These are phyloP conservation scores for Myotis lucifugus DNA, from an alignment of 2,113 vertebrate genomes.

Conservation along the genomic window DNA sequence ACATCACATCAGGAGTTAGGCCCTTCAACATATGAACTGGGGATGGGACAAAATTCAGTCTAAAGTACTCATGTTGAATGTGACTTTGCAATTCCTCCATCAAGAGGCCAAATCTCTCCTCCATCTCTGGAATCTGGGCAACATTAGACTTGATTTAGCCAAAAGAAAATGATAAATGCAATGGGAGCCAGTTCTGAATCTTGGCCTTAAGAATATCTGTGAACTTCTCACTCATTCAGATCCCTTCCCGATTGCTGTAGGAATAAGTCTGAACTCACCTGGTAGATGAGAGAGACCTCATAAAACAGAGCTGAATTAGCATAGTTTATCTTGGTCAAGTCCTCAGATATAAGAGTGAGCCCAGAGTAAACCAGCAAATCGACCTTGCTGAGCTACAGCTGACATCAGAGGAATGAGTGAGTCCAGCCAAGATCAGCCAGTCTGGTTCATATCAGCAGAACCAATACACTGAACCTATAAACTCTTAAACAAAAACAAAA, in stretches of 20 bases:
- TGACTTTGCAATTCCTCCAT: neutral
- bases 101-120: neutral
- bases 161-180: neutral
- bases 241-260: neutral
- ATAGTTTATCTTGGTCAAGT: neutral
- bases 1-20: neutral
- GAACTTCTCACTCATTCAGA: neutral
- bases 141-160: neutral
- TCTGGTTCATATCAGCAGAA: accelerated
- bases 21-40: neutral
- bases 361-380: neutral
- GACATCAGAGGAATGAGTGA: neutral
- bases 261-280: neutral
- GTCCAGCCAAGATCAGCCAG: neutral
- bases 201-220: neutral
- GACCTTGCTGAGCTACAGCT: neutral
- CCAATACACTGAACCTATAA: neutral
- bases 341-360: neutral
- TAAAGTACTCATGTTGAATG: neutral
- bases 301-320: neutral
- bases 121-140: neutral
- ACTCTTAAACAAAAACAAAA: neutral
- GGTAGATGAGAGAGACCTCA: neutral
- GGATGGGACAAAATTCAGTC: neutral
- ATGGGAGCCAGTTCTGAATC: neutral